phyloP scores from a whole-genome alignment of 2,888 invertebrate genomes.

The Acanthacorydalis orientalis region DNA sequence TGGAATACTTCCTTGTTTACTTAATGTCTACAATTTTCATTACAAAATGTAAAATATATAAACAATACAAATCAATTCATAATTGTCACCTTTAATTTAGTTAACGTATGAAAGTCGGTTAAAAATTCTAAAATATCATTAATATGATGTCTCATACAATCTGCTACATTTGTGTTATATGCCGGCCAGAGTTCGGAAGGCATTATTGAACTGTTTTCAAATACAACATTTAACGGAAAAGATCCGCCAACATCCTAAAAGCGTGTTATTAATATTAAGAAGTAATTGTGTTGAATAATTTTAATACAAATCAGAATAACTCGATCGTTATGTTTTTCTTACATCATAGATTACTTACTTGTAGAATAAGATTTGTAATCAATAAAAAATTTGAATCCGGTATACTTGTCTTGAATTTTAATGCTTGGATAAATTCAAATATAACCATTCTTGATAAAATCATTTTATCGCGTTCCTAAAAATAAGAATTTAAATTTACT shows the following conservation, averaged over 20 bases:
- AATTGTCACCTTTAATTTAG: constrained; percentile 74
- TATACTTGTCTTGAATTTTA: constrained; percentile 86
- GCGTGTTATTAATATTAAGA: constrained; percentile 2
- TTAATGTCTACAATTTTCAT: constrained; percentile 37
- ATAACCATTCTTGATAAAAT: constrained; percentile 81
- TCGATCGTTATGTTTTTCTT: too few species aligned
- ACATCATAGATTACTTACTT: too few species aligned
- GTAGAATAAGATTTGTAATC: constrained; percentile 72
- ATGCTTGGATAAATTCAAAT: constrained; percentile 84
- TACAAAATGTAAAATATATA: neutral
- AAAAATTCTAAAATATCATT: constrained; percentile 89
- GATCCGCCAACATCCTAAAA: constrained; percentile 68
- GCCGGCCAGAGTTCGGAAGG: constrained; percentile 28
- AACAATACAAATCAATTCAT: constrained; percentile 2
- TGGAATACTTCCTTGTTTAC: constrained; percentile 45
- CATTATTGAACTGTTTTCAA: constrained; percentile 32
- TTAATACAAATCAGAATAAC: too few species aligned
- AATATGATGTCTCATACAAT: constrained; percentile 84
- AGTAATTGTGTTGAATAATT: neutral
- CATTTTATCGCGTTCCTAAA: constrained; percentile 82
- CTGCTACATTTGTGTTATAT: constrained; percentile 73
- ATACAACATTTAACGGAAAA: constrained; percentile 57
- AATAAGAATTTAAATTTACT: constrained; percentile 7
- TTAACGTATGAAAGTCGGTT: constrained; percentile 88
- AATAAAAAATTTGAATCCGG: constrained; percentile 90